Conservation (phyloP, 2,888 invertebrate species). For the Erebia epiphron region DNA sequence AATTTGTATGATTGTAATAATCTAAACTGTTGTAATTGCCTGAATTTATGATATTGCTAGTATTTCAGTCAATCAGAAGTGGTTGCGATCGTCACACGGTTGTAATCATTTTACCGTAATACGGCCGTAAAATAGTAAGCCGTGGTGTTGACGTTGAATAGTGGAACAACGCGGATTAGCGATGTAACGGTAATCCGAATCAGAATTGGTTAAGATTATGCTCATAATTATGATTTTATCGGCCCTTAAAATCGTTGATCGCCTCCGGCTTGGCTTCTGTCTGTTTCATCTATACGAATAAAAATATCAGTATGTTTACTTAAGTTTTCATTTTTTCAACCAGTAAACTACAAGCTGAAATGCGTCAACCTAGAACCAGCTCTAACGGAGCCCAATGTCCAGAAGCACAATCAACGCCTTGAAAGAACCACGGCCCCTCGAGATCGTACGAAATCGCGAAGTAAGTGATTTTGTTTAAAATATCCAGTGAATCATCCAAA, state of each 20-base stretch:
- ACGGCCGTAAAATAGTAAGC: no score
- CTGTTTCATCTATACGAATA: not conserved
- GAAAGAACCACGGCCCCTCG: slow-evolving; percentile 72
- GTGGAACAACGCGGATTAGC: no score
- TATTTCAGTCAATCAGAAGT: no score
- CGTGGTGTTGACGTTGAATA: no score
- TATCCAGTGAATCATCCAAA: not conserved
- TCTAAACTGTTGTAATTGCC: no score
- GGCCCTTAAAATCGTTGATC: no score
- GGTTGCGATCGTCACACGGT: no score
- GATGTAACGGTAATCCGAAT: no score
- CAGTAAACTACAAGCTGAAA: slow-evolving; percentile 77
- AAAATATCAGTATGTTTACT: not conserved
- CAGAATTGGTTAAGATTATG: not conserved
- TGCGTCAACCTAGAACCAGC: slow-evolving; percentile 75
- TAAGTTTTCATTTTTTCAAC: slow-evolving; percentile 30
- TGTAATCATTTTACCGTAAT: no score
- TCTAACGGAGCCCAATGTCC: slow-evolving; percentile 77
- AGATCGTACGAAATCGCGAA: slow-evolving; percentile 75
- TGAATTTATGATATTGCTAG: no score
- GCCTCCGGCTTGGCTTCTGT: no score
- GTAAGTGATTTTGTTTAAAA: slow-evolving; percentile 52
- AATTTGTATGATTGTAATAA: no score
- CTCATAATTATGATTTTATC: not conserved
- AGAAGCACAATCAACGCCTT: slow-evolving; percentile 78